phyloP scores from a whole-genome alignment of 2,797 vertebrate species.

The Neosalanx taihuensis region DNA sequence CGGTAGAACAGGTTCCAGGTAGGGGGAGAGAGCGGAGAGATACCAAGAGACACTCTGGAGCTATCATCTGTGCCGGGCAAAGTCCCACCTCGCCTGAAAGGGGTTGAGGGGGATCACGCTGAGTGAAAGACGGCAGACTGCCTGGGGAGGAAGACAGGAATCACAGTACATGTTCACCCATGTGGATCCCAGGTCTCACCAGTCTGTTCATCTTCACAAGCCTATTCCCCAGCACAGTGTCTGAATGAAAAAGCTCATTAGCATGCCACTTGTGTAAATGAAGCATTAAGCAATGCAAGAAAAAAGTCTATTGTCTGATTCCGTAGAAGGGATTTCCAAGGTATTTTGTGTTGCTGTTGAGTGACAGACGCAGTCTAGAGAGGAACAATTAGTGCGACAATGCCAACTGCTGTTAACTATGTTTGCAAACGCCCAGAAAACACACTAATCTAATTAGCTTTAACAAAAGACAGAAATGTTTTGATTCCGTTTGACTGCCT shows the following conservation, averaged over 20 bases:
- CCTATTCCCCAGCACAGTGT: conserved; percentile 14
- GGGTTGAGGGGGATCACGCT: background rate
- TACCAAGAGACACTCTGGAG: conserved; percentile 12
- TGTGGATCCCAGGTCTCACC: background rate
- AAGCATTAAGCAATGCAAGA: conserved; percentile 7
- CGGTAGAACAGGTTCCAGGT: conserved; percentile 20
- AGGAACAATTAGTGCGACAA: conserved; percentile 4
- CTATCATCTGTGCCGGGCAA: conserved; percentile 15
- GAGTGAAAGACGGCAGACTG: background rate
- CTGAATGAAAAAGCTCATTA: conserved; percentile 18
- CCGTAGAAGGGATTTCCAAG: background rate
- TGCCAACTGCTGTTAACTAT: background rate
- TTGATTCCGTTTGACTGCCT: no score
- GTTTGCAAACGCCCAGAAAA: background rate
- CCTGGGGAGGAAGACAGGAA: background rate
- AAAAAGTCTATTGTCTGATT: background rate
- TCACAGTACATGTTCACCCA: background rate
- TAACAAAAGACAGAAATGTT: no score
- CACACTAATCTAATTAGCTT: background rate
- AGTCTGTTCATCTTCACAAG: conserved; percentile 18
- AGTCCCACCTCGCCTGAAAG: conserved; percentile 4
- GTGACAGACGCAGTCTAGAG: conserved; percentile 1
- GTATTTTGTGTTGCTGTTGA: background rate
- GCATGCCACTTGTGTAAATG: conserved; percentile 12
- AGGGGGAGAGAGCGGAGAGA: background rate